Percentiles rank a stretch among this genome's conserved stretches.
phyloP scores from a whole-genome alignment of 2,888 invertebrate species.

The Aproaerema taeniolella region DNA sequence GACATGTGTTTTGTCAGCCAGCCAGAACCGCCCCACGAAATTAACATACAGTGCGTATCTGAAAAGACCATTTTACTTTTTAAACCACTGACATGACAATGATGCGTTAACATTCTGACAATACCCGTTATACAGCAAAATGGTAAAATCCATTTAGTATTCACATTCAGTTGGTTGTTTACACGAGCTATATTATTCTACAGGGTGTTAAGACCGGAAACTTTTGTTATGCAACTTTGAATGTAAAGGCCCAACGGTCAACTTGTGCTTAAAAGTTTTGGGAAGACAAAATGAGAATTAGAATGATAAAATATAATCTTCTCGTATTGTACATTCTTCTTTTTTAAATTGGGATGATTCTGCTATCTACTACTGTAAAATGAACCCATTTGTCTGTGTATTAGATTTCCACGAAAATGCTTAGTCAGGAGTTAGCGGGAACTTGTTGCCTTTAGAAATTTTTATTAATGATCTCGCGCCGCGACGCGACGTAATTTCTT shows the following conservation, averaged over 20 bases:
- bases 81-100: conserved; percentile 66
- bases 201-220: conserved; percentile 3
- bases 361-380: too few species aligned
- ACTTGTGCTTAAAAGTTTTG: too few species aligned
- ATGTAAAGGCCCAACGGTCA: not conserved
- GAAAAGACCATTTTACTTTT: conserved; percentile 50
- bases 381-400: too few species aligned
- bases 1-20: conserved; percentile 67
- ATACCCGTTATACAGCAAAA: conserved; percentile 55
- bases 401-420: conserved; percentile 39
- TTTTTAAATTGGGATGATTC: too few species aligned
- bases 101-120: conserved; percentile 66
- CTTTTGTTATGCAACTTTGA: conserved; percentile 6
- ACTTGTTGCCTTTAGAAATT: conserved; percentile 53
- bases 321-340: too few species aligned
- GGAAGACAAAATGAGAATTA: too few species aligned
- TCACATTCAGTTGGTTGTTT: conserved; percentile 24
- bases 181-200: conserved; percentile 12
- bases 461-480: conserved; percentile 47
- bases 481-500: conserved; percentile 36
- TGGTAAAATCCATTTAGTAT: conserved; percentile 47
- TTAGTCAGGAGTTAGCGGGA: conserved; percentile 41
- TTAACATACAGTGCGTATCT: conserved; percentile 60
- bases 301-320: too few species aligned
- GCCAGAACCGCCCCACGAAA: conserved; percentile 52